Conservation (phyloP, 2,797 vertebrate species). For the Siniperca obscura region DNA sequence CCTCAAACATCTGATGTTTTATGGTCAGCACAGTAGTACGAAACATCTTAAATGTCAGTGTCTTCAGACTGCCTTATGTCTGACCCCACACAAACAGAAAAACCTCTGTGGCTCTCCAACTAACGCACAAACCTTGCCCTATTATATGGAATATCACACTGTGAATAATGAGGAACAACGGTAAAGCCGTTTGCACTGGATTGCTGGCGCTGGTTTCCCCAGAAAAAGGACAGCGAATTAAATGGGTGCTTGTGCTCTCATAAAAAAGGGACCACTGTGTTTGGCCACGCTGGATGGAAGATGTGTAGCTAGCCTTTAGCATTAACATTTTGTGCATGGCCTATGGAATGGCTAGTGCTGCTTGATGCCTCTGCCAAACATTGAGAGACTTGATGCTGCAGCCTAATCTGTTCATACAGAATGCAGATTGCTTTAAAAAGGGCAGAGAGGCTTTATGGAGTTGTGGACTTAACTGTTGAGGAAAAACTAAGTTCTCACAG, state of each 20-base stretch:
- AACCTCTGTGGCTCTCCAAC: constrained; percentile 51
- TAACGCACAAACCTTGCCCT: constrained; percentile 63
- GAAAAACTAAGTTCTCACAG: constrained; percentile 66
- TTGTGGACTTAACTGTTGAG: constrained; percentile 36
- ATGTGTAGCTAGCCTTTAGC: constrained; percentile 80
- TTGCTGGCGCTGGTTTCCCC: constrained; percentile 51
- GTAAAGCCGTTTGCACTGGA: constrained; percentile 61
- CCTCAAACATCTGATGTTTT: constrained; percentile 59
- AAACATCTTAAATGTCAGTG: constrained; percentile 74
- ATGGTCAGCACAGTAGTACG: constrained; percentile 41
- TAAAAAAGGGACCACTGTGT: constrained; percentile 81
- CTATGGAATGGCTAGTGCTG: constrained; percentile 56
- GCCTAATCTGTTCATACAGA: constrained; percentile 59
- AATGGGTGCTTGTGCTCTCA: constrained; percentile 79
- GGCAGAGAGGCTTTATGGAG: constrained; percentile 44
- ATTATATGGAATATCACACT: constrained; percentile 75
- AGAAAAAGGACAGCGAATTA: constrained; percentile 71
- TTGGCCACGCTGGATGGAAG: constrained; percentile 71
- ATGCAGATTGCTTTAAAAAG: constrained; percentile 56
- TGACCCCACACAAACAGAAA: constrained; percentile 68
- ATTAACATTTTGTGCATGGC: constrained; percentile 76
- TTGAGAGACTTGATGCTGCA: constrained; percentile 55
- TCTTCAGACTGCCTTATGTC: constrained; percentile 56
- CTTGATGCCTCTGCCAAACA: constrained; percentile 75
- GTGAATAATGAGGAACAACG: constrained; percentile 79